These are phyloP conservation scores for Drosophila emarginata DNA, from an alignment of 2,888 invertebrate species.

Conservation along the genomic window DNA sequence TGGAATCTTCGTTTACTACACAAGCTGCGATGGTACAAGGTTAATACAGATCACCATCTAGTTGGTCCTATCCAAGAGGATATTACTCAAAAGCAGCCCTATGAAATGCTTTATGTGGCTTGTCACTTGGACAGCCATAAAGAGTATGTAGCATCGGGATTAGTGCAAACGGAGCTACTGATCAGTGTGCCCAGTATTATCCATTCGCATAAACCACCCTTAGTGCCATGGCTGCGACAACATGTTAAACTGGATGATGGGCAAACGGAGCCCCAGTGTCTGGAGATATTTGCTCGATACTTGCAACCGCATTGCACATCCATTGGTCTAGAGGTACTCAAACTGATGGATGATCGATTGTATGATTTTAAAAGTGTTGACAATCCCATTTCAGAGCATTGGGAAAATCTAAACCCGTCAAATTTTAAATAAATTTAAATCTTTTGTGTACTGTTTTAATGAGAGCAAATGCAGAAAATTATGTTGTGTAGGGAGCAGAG, in stretches of 20 bases:
- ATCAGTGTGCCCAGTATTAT: slow-evolving; percentile 94
- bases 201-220: slow-evolving; percentile 97
- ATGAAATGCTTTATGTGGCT: slow-evolving; percentile 90
- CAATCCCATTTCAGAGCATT: not conserved
- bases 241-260: slow-evolving; percentile 81
- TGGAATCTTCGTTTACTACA: slow-evolving; percentile 90
- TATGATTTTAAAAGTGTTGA: slow-evolving; percentile 48
- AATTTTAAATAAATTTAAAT: not conserved
- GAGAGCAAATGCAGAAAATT: slow-evolving; percentile 69
- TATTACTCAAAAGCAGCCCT: slow-evolving; percentile 89
- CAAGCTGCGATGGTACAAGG: slow-evolving; percentile 92
- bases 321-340: slow-evolving; percentile 93
- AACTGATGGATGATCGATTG: slow-evolving; percentile 87
- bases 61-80: slow-evolving; percentile 85
- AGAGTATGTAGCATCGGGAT: slow-evolving; percentile 54
- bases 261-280: slow-evolving; percentile 83
- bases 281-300: slow-evolving; percentile 97
- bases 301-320: slow-evolving; percentile 92
- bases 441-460: slow-evolving; percentile 76
- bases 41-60: slow-evolving; percentile 86
- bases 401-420: not conserved
- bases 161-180: slow-evolving; percentile 85
- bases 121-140: slow-evolving; percentile 60
- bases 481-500: slow-evolving; percentile 34
- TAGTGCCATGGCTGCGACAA: slow-evolving; percentile 84